Conservation (phyloP, 1,140 invertebrate species). For the Calephelis nemesis region DNA sequence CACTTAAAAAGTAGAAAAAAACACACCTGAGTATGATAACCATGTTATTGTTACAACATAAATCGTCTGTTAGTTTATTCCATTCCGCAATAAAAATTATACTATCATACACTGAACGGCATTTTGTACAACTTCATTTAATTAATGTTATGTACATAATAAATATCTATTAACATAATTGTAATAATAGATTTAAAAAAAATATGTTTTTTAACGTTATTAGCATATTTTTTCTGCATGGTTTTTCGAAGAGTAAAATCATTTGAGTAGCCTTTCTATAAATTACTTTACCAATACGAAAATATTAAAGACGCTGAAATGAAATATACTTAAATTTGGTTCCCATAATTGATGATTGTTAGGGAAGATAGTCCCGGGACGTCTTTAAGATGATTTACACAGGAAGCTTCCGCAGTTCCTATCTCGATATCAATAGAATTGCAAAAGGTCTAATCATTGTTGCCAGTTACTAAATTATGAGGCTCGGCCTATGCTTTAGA, state of each 20-base stretch:
- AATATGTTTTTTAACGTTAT: too few species aligned
- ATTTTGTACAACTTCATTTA: too few species aligned
- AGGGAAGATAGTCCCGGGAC: background rate
- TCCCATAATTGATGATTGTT: slow-evolving; percentile 12
- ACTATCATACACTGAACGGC: too few species aligned
- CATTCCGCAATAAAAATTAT: too few species aligned
- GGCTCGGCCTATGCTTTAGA: too few species aligned
- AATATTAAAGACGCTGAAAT: slow-evolving; percentile 6
- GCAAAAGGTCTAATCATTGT: slow-evolving; percentile 10
- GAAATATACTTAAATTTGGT: slow-evolving; percentile 14
- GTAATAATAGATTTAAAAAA: too few species aligned
- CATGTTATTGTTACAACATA: too few species aligned
- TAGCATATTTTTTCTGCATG: background rate
- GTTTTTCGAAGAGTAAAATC: background rate
- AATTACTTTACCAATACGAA: background rate
- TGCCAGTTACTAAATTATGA: background rate
- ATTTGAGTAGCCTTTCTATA: background rate
- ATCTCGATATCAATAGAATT: slow-evolving; percentile 2
- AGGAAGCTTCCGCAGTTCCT: slow-evolving; percentile 2
- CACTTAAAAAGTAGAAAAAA: too few species aligned
- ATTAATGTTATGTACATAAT: too few species aligned
- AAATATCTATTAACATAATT: too few species aligned
- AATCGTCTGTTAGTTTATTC: too few species aligned
- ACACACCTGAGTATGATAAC: too few species aligned
- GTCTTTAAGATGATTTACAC: slow-evolving; percentile 12